Evolutionary conservation across 2,888 invertebrate species (phyloP).

Genomic region (Drymonia ruficornis): DNA sequence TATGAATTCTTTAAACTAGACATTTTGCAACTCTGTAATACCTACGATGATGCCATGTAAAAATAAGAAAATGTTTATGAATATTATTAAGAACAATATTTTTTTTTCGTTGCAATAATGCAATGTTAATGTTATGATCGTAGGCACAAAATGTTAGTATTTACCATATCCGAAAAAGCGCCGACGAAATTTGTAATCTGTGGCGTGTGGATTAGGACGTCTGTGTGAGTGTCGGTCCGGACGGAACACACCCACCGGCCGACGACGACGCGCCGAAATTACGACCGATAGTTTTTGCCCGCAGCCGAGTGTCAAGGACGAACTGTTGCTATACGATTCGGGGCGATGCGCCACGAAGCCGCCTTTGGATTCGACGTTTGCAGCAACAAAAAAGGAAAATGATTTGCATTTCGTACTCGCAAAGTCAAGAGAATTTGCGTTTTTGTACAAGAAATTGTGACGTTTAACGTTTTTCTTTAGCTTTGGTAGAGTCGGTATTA

Average conservation of each 20-base stretch:
- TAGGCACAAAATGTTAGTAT: no score
- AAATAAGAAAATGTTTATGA: not conserved
- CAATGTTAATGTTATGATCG: no score
- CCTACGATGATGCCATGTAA: not conserved
- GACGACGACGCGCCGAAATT: constrained; percentile 67
- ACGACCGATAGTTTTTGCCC: constrained; percentile 77
- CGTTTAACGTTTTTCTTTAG: not conserved
- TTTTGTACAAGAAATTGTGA: constrained; percentile 2
- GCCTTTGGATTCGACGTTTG: constrained; percentile 42
- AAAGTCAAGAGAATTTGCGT: not conserved
- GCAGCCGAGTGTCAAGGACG: constrained; percentile 81
- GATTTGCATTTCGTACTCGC: constrained; percentile 15
- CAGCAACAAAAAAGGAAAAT: constrained; percentile 27
- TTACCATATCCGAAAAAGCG: not conserved
- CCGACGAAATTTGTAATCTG: constrained; percentile 45
- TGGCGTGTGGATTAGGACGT: constrained; percentile 46
- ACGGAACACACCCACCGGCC: constrained; percentile 73
- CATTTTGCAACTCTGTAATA: no score
- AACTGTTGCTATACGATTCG: constrained; percentile 60
- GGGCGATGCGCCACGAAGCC: constrained; percentile 18
- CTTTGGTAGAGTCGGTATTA: no score
- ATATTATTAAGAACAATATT: no score
- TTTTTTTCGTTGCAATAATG: no score
- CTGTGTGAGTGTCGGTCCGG: constrained; percentile 53
- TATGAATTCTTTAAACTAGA: no score